Evolutionary conservation across 2,888 invertebrate genomes (phyloP), one percentile per base, ranked within the genome.

Genomic region (Lepidocyrtoides sp.): DNA sequence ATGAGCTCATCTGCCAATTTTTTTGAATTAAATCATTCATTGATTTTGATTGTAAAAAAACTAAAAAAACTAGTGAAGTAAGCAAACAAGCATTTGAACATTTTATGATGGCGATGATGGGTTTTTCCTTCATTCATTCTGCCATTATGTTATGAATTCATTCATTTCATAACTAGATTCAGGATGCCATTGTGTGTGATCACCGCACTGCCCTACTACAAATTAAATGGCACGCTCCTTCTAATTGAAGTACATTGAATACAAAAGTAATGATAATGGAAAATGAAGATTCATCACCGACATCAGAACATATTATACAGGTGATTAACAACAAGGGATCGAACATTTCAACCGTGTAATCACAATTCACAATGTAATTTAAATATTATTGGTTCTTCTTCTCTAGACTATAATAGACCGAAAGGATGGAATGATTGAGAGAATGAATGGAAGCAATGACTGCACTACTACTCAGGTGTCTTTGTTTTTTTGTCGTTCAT

Each of bases 401-500:
- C n/a, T n/a, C n/a, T n/a, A 26, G 17, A 41, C 20, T 41, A 41
- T 23, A 2, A 66, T 66, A 36, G 20, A 20, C 44, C 48, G 72
- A 48, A 23, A 69, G 8, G 4, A 29, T 72, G 48, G 41, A 17
- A 41, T 44, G 72, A 72, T 41, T 66, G 60, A 60, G 12, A 12
- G 60, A 60, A 66, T 69, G 41, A 69, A 69, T 69, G 26, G 41
- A 69, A 69, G 36, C 17, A 69, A 41, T 69, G 36, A 17, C 41
- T 1, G 41, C 41, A 20, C 20, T 69, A 7, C 32, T 69, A 10
- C 72, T 66, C 0, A 14, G 72, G 79, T 63, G 63, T 82, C 41
- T 60, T 72, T 86, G 48, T 84, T 87, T 87, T 77, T 14, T 66
- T 44, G 44, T 44, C 72, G 72, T 44, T 48, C 72, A 72, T 72